Evolutionary conservation across 2,113 vertebrate genomes (phyloP).

Genomic region (Telmatochromis brichardi): DNA sequence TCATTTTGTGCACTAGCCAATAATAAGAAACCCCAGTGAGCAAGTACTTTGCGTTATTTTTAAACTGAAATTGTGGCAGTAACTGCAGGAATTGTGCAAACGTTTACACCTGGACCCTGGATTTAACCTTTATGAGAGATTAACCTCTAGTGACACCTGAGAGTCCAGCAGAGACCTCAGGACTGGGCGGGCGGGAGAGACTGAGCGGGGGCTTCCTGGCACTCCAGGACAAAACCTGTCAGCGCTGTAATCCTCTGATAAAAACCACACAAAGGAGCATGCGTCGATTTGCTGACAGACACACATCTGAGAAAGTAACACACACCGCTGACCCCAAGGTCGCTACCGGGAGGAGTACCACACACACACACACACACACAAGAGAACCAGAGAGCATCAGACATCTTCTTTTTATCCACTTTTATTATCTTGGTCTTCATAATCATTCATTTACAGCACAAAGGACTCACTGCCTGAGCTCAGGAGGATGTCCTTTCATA

Average conservation of each 20-base stretch:
- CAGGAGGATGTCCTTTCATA: neutral
- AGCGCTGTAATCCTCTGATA: neutral
- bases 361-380: constrained; percentile 27
- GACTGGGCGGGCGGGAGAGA: neutral
- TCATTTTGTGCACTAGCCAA: neutral
- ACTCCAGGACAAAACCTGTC: constrained; percentile 41
- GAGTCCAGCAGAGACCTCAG: neutral
- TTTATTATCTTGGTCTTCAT: constrained; percentile 21
- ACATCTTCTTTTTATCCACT: neutral
- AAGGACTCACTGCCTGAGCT: neutral
- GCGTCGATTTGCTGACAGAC: neutral
- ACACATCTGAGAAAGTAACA: constrained; percentile 48
- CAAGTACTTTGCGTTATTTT: neutral
- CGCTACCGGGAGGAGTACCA: neutral
- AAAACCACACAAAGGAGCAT: constrained; percentile 8
- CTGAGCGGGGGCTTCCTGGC: neutral
- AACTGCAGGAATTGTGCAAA: neutral
- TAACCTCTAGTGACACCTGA: constrained; percentile 18
- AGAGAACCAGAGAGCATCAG: neutral
- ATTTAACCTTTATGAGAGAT: constrained; percentile 15
- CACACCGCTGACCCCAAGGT: constrained; percentile 23
- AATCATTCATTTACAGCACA: constrained; percentile 28
- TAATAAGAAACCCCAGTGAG: neutral
- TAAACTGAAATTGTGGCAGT: neutral
- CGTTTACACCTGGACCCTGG: neutral